Conservation (phyloP, 2,797 vertebrate species). For the Phalloptychus januarius region DNA sequence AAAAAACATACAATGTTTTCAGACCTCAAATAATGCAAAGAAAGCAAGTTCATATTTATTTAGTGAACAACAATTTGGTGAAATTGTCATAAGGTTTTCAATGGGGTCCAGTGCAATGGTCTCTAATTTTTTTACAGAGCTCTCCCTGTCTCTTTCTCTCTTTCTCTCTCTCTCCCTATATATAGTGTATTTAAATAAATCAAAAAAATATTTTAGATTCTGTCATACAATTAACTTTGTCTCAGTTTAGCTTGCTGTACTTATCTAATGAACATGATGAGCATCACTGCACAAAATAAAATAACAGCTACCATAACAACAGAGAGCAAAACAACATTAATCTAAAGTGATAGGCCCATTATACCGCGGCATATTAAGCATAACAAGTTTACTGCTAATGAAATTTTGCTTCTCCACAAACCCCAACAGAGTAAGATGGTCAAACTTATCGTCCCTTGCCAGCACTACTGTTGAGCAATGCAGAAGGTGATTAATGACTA, state of each 20-base stretch:
- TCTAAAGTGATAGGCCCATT: constrained; percentile 2
- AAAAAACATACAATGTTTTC: too few relatives aligned
- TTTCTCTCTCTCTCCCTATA: too few relatives aligned
- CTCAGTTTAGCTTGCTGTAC: background rate
- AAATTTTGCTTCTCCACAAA: constrained; percentile 16
- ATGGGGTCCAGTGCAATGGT: too few relatives aligned
- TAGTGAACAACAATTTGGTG: too few relatives aligned
- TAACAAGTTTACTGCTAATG: constrained; percentile 3
- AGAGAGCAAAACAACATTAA: background rate
- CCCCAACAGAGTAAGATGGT: constrained; percentile 20
- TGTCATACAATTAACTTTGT: background rate
- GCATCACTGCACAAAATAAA: background rate
- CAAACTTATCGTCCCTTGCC: constrained; percentile 39
- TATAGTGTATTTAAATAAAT: background rate
- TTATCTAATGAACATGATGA: background rate
- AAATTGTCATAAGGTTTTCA: too few relatives aligned
- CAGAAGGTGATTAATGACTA: constrained; percentile 56
- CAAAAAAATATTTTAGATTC: background rate
- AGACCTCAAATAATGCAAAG: too few relatives aligned
- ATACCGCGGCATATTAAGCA: background rate
- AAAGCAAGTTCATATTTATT: too few relatives aligned
- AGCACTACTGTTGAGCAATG: constrained; percentile 16
- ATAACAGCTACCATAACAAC: background rate
- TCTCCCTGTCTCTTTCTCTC: too few relatives aligned
- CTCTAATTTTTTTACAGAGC: too few relatives aligned